Evolutionary conservation across 2,888 invertebrate species (phyloP).

Genomic region (Diachrysia chrysitis): DNA sequence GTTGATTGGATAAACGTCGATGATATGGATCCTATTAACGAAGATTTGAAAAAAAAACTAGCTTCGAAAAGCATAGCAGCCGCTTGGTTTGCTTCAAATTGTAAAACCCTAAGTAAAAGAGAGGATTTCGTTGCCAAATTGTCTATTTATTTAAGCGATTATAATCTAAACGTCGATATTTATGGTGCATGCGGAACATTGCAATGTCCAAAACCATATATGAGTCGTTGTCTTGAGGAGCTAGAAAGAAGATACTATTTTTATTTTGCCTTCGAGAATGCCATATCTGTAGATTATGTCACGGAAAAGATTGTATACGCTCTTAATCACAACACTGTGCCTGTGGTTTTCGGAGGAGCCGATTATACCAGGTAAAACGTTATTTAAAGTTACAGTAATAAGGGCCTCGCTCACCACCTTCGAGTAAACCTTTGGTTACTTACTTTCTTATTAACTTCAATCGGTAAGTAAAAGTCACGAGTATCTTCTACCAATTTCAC

Average conservation of each 20-base stretch:
- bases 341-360: slow-evolving; percentile 91
- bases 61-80: slow-evolving; percentile 66
- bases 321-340: slow-evolving; percentile 90
- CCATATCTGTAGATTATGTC: slow-evolving; percentile 79
- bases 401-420: too few species aligned
- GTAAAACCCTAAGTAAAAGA: slow-evolving; percentile 70
- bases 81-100: slow-evolving; percentile 79
- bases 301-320: slow-evolving; percentile 80
- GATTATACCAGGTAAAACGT: slow-evolving; percentile 87
- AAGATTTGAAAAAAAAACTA: slow-evolving; percentile 57
- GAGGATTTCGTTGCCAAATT: slow-evolving; percentile 67
- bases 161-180: slow-evolving; percentile 69
- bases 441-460: too few species aligned
- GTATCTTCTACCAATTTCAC: too few species aligned
- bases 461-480: too few species aligned
- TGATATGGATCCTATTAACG: slow-evolving; percentile 62
- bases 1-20: slow-evolving; percentile 66
- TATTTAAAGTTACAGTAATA: background rate
- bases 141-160: slow-evolving; percentile 62
- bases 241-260: slow-evolving; percentile 75
- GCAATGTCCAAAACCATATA: slow-evolving; percentile 68
- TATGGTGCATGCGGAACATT: slow-evolving; percentile 74
- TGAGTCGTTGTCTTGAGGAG: slow-evolving; percentile 67
- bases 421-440: too few species aligned
- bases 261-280: slow-evolving; percentile 80